These are phyloP conservation scores for Terrapene triunguis DNA, from an alignment of 2,113 vertebrate species.

Conservation along the genomic window DNA sequence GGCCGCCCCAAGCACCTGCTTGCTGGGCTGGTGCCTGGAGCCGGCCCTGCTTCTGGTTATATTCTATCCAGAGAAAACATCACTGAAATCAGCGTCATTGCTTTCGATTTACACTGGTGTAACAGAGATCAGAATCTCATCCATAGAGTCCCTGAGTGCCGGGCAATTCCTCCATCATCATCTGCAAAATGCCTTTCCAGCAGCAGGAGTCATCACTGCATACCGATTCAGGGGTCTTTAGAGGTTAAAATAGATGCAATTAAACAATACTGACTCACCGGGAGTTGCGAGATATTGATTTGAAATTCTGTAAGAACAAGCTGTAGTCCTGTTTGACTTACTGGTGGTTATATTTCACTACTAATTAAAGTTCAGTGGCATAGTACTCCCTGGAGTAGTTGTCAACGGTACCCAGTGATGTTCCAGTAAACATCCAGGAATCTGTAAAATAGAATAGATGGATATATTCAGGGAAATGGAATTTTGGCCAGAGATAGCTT, in stretches of 20 bases:
- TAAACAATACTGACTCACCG: slow-evolving; percentile 35
- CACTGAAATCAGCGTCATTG: not conserved
- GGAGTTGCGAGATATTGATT: slow-evolving; percentile 7
- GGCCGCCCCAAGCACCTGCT: too few species aligned
- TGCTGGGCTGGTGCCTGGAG: too few species aligned
- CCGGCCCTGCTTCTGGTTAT: not conserved
- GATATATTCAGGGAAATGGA: slow-evolving; percentile 3
- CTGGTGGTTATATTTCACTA: slow-evolving; percentile 50
- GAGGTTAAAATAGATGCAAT: slow-evolving; percentile 23
- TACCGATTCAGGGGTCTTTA: not conserved
- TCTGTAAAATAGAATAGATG: not conserved
- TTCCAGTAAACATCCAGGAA: not conserved
- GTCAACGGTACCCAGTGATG: not conserved
- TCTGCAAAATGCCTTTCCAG: not conserved
- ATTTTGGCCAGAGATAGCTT: not conserved
- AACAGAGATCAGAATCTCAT: not conserved
- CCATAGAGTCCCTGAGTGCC: not conserved
- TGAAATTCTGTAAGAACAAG: slow-evolving; percentile 46
- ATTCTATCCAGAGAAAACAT: not conserved
- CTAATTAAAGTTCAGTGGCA: slow-evolving; percentile 50
- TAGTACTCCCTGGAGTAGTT: slow-evolving; percentile 18
- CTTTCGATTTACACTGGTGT: not conserved
- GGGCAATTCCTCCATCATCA: not conserved
- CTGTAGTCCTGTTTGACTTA: slow-evolving; percentile 36
- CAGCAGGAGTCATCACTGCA: not conserved